Conservation (phyloP, 2,113 vertebrate species). For the Malurus melanocephalus region DNA sequence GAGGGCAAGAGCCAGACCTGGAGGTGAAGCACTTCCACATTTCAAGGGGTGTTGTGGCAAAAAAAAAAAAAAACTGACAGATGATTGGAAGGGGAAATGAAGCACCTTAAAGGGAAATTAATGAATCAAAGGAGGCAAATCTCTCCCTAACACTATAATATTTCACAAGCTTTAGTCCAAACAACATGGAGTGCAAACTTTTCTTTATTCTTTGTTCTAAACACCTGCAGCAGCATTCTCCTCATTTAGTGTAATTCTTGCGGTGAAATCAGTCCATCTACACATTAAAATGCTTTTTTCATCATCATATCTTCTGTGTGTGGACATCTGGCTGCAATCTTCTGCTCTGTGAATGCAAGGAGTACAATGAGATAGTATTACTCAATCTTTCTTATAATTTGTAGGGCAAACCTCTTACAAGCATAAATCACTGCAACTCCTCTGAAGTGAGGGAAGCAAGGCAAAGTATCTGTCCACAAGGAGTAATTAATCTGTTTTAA, state of each 20-base stretch:
- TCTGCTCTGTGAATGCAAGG: not conserved
- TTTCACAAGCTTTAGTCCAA: not conserved
- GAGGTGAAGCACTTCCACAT: slow-evolving; percentile 40
- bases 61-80: slow-evolving; percentile 15
- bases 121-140: slow-evolving; percentile 43
- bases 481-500: not conserved
- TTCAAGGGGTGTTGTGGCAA: slow-evolving; percentile 19
- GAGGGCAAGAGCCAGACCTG: slow-evolving; percentile 43
- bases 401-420: not conserved
- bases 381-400: not conserved
- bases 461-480: not conserved
- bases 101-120: slow-evolving; percentile 42
- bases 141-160: not conserved
- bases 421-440: not conserved
- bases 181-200: not conserved
- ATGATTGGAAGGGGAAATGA: slow-evolving; percentile 19
- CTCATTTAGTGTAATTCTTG: not conserved
- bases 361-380: not conserved
- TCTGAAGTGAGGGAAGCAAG: not conserved
- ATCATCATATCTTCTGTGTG: not conserved
- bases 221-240: not conserved
- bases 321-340: not conserved
- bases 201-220: not conserved
- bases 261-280: not conserved
- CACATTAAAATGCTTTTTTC: not conserved